Evolutionary conservation across 2,113 vertebrate genomes (phyloP).

Genomic region (Procavia capensis): DNA sequence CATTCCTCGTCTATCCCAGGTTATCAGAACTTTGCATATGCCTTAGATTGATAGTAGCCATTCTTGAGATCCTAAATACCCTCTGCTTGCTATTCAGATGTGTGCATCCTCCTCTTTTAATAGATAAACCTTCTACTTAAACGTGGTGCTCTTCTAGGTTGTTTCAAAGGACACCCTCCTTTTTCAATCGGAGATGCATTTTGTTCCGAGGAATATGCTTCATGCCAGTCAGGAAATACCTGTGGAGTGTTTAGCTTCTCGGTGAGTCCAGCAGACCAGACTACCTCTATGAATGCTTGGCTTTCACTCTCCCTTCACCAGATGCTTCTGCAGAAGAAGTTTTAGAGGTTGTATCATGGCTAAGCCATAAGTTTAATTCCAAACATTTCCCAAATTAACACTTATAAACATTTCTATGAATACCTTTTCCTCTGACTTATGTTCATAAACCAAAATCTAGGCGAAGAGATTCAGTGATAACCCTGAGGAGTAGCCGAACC

Average conservation of each 20-base stretch:
- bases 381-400: background rate
- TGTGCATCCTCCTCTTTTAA: background rate
- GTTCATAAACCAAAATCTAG: background rate
- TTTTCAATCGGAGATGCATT: slow-evolving; percentile 29
- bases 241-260: background rate
- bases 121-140: background rate
- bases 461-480: background rate
- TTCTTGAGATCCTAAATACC: background rate
- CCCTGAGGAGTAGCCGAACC: background rate
- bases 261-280: slow-evolving; percentile 12
- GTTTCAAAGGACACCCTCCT: background rate
- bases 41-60: background rate
- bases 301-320: background rate
- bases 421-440: background rate
- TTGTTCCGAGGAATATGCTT: background rate
- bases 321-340: background rate
- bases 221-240: background rate
- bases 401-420: background rate
- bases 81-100: background rate
- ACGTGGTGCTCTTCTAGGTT: background rate
- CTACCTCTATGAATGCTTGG: background rate
- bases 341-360: background rate
- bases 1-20: background rate
- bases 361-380: background rate
- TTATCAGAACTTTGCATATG: background rate